Base-by-base conservation (phyloP, 2,113 vertebrate species). In the Calyptomena viridis region DNA sequence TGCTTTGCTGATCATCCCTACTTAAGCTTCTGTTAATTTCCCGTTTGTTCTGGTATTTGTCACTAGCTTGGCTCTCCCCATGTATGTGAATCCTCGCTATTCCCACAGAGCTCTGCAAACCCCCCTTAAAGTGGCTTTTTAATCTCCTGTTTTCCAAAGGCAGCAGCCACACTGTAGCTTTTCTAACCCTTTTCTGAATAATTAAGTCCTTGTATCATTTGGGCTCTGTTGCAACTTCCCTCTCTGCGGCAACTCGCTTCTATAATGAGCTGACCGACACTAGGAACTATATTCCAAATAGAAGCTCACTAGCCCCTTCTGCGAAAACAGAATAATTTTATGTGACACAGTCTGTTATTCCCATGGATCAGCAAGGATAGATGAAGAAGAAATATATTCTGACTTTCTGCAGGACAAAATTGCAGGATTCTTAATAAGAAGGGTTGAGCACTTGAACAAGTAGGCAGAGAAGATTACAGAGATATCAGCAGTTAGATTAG, bases 1-100 rank as follows among this genome's bases (percentile, higher is more conserved):
- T 53, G 81, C 69, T 96, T 93, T 93, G 81, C 79, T 42, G 37
- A 95, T 97, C 87, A 96, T 91, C 88, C 92, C 90, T 90, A 67
- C 90, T 90, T 93, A 94, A 93, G 79, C 87, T 90, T 80, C 90
- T 89, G 86, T 80, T 96, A 92, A 94, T 97, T 97, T 97, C 88
- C 79, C 64, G 82, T 91, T 95, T 96, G 90, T 96, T 95, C 87
- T 80, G 52, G 44, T 76, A 72, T 95, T 96, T 97, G 87, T 95
- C 88, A 66, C 75, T 44, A n/a, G 59, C 55, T 90, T 40, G 2
- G 23, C 67, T 95, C 67, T 84, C 56, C 46, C 35, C 4, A 5
- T 60, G 44, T 71, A 11, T 2, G 16, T 30, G 94, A 84, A 86
- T 67, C 75, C 53, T 93, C 40, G 59, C 68, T 75, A 73, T 93